These are phyloP conservation scores for Pygoscelis antarcticus DNA, from an alignment of 2,113 vertebrate genomes.

Conservation along the genomic window DNA sequence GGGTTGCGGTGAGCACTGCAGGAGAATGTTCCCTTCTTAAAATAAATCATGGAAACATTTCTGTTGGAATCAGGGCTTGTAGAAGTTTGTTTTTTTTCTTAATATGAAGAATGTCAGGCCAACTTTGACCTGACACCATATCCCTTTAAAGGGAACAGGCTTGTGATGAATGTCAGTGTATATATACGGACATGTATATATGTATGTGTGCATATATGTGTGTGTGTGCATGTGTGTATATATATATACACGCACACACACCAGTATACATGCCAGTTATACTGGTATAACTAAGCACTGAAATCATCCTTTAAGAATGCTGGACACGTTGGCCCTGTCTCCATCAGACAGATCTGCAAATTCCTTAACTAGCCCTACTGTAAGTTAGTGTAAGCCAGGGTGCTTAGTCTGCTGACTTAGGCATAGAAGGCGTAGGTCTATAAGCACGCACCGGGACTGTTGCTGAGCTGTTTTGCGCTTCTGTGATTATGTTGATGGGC, in stretches of 20 bases:
- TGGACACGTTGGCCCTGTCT: not conserved
- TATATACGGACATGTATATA: not conserved
- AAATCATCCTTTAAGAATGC: not conserved
- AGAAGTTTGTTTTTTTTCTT: not conserved
- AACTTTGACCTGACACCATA: slow-evolving; percentile 8
- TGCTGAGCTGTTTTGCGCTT: not conserved
- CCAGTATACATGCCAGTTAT: not conserved
- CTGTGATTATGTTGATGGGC: not conserved
- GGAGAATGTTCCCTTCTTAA: slow-evolving; percentile 68
- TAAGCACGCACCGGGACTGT: rapidly evolving
- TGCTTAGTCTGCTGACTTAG: not conserved
- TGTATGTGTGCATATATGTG: rapidly evolving
- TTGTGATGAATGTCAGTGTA: not conserved
- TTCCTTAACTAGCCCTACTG: not conserved
- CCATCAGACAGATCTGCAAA: not conserved
- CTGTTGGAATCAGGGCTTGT: slow-evolving; percentile 30
- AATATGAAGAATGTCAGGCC: not conserved
- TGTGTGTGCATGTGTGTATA: too few species aligned
- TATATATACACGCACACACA: rapidly evolving
- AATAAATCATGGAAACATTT: slow-evolving; percentile 66
- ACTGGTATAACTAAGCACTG: not conserved
- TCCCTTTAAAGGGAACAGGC: not conserved
- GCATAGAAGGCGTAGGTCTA: rapidly evolving
- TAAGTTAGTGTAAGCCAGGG: not conserved
- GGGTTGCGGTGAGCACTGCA: slow-evolving; percentile 48